A percentile compares a stretch with the other conserved stretches of the same genome.
Conservation (phyloP, 2,797 vertebrate species). For the Helostoma temminkii region DNA sequence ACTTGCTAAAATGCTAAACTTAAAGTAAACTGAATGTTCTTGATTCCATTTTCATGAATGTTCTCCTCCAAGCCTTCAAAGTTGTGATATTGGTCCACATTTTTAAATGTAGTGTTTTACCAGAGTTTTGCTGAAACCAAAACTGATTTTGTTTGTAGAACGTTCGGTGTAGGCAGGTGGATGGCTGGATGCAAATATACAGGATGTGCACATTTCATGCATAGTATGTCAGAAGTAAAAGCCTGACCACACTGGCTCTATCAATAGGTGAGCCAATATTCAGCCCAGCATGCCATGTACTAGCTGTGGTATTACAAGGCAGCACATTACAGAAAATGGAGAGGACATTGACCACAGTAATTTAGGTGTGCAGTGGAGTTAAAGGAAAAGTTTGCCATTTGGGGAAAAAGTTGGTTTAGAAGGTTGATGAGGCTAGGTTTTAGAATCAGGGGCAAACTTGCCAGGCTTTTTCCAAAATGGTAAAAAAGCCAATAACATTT, state of each 20-base stretch:
- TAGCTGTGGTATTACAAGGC: not conserved
- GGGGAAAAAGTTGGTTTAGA: not conserved
- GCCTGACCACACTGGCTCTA: not conserved
- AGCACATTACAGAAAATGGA: not conserved
- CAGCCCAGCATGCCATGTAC: not conserved
- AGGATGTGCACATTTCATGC: not conserved
- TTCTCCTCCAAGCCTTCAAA: not conserved
- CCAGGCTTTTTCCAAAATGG: too few relatives aligned
- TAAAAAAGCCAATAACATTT: too few relatives aligned
- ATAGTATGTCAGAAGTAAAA: conserved; percentile 1
- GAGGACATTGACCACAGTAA: not conserved
- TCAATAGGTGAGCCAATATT: not conserved
- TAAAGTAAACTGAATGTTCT: conserved; percentile 14
- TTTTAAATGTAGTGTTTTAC: conserved; percentile 2
- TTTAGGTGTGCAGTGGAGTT: not conserved
- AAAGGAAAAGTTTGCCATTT: not conserved
- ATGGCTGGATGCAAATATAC: too few relatives aligned
- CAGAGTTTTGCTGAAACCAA: not conserved
- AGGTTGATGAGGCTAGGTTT: too few relatives aligned
- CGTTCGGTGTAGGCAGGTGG: not conserved
- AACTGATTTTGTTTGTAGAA: conserved; percentile 1
- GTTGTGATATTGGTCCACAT: not conserved
- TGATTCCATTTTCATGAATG: conserved; percentile 25
- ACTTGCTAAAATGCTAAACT: conserved; percentile 22
- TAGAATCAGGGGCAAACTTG: too few relatives aligned